Base-by-base conservation (phyloP, 1,140 invertebrate genomes). In the Brachionus paranguensis region DNA sequence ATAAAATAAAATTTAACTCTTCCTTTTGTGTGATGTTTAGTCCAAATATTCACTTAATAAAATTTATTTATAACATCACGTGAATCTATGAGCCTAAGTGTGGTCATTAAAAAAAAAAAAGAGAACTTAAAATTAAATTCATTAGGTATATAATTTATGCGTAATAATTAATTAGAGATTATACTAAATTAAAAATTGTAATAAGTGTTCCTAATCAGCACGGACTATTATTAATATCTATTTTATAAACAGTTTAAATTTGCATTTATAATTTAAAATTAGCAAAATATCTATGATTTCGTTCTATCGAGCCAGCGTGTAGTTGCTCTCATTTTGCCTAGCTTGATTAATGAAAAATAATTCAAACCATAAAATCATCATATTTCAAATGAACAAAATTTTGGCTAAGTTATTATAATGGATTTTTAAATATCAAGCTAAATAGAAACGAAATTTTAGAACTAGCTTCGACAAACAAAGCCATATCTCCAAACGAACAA, bases 211-310 rank as follows among this genome's bases (percentile, higher is more conserved):
- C 65, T 68, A 68, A 68, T 68, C 65, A 68, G 29, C 65, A 37
- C 33, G 27, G 33, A 68, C 65, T 4, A 68, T 5, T 24, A 68
- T 60, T 60, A 60, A 60, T 60, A 60, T 60, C 53, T 60, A 24
- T 60, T 68, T 33, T 68, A 41, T 68, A 68, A 68, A 68, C 53
- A 68, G 65, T 33, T 41, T 8, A 68, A 68, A 68, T 68, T 68
- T 68, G 65, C 65, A 68, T 68, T 68, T 68, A 68, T 68, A 68
- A 68, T 68, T 68, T 68, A 1, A 68, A 68, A 68, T 68, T 68
- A 68, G 27, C 33, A 68, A 68, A 68, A 33, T 41, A 33, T 68
- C 65, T 37, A 14, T 14, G n/a, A 17, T 60, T 60, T 27, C n/a
- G 29, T 27, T 27, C 33, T 68, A 20, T 20, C 7, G 53, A 3